Base-by-base conservation (phyloP, 2,113 vertebrate species). In the Cephalopholis sonnerati region DNA sequence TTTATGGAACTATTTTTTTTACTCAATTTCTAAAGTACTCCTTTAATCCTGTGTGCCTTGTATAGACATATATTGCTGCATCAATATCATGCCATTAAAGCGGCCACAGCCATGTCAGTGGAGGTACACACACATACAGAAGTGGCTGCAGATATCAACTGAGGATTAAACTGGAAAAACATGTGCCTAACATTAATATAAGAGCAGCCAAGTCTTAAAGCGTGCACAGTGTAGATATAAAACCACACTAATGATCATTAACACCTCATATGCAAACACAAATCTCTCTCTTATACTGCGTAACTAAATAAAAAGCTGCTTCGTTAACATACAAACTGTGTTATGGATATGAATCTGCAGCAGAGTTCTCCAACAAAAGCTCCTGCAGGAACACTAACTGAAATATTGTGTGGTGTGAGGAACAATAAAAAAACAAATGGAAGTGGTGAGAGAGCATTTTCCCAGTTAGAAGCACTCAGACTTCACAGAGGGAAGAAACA, bases 391-490 rank as follows among this genome's bases (percentile, higher is more conserved):
- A 20, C 62, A 62, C 10, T 22, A 46, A 36, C 6, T 44, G 36
- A 73, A 62, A 36, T 46, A 46, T 25, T 41, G 44, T 46, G 24
- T 5, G 27, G 39, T 12, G 12, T 73, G 53, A 74, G 24, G 16
- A 51, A 41, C 70, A 39, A 39, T 61, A 36, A 50, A 50, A 57
- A 64, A 64, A 5, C 63, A 57, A 41, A 70, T 64, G 54, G 54
- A 73, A 61, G 74, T n/a, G 67, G 53, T 25, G 53, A 58, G 59
- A 48, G 24, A 65, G 10, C 29, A 4, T 66, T 72, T 76, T 57
- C 71, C n/a, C 65, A 53, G 74, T 61, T 44, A 20, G 68, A 55
- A 39, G 76, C 71, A 70, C 62, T 69, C 64, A 59, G 71, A 61
- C 62, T 68, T 27, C 41, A 63, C 57, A 16, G 25, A 66, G 65